A percentile compares a stretch with the other conserved stretches of the same genome.
These are phyloP conservation scores for Drosophila willistoni DNA, from an alignment of 1,140 invertebrate species.

Conservation along the genomic window DNA sequence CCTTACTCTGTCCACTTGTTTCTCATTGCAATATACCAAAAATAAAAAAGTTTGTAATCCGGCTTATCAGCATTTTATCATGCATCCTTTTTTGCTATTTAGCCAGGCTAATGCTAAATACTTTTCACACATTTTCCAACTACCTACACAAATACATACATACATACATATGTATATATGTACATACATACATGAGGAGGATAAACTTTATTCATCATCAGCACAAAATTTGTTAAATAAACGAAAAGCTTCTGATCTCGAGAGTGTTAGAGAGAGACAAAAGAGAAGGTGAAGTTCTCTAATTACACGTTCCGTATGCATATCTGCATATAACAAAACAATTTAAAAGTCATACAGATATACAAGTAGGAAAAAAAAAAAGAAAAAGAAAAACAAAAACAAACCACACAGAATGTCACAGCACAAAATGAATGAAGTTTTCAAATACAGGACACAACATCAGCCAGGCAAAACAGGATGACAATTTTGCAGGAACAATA, in stretches of 20 bases:
- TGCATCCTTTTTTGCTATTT: slow-evolving; percentile 16
- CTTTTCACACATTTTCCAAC: slow-evolving; percentile 48
- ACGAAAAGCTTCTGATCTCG: neutral
- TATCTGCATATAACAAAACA: slow-evolving; percentile 29
- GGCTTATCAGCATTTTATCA: slow-evolving; percentile 30
- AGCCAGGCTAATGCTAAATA: slow-evolving; percentile 31
- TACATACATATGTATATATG: too few relatives aligned
- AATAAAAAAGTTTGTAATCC: slow-evolving; percentile 25
- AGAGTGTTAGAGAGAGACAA: neutral
- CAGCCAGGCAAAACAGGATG: slow-evolving; percentile 43
- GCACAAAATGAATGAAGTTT: slow-evolving; percentile 20
- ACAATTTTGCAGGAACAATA: slow-evolving; percentile 76
- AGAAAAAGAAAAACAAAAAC: too few relatives aligned
- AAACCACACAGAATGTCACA: slow-evolving; percentile 16
- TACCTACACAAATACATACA: neutral
- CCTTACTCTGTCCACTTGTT: slow-evolving; percentile 17
- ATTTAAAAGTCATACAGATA: slow-evolving; percentile 38
- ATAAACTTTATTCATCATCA: slow-evolving; percentile 37
- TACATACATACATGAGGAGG: neutral
- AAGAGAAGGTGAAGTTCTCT: slow-evolving; percentile 25
- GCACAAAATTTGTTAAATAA: slow-evolving; percentile 44
- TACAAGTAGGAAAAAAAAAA: too few relatives aligned
- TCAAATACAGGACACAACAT: slow-evolving; percentile 55
- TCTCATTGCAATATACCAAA: slow-evolving; percentile 7
- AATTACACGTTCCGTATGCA: slow-evolving; percentile 45